phyloP scores from a whole-genome alignment of 2,888 invertebrate genomes.

The Acholoe squamosa region DNA sequence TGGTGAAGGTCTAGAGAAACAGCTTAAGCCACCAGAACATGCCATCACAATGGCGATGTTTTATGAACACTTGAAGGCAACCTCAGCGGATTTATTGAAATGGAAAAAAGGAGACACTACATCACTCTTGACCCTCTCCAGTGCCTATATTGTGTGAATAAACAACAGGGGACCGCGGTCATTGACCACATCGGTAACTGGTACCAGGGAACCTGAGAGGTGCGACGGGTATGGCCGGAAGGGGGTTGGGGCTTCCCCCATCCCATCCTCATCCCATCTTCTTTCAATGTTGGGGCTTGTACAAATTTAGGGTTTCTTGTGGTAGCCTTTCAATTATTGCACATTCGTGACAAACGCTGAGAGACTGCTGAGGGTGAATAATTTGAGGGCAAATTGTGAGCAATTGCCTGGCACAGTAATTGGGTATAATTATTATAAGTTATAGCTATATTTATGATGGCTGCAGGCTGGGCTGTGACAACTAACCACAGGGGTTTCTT shows the following conservation, averaged over 20 bases:
- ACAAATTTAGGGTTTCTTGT: no score
- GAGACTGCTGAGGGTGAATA: not conserved
- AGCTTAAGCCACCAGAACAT: no score
- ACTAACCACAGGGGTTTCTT: no score
- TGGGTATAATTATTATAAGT: not conserved
- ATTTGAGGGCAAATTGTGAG: not conserved
- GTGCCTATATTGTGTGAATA: not conserved
- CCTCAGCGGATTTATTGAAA: not conserved
- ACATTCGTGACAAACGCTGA: not conserved
- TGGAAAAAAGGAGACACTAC: not conserved
- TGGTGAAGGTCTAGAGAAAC: no score
- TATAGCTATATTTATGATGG: not conserved
- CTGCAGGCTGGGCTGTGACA: not conserved
- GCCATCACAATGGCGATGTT: no score
- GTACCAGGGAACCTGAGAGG: not conserved
- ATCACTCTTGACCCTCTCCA: not conserved
- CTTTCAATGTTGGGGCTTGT: no score
- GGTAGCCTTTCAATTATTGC: not conserved
- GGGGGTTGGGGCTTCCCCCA: no score
- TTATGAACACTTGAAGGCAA: no score
- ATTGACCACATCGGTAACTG: not conserved
- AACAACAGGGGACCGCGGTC: not conserved
- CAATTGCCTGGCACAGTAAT: not conserved
- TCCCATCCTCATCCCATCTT: no score
- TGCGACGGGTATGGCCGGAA: not conserved